These are phyloP conservation scores for Procapra przewalskii DNA, from an alignment of 2,113 vertebrate species.

Conservation along the genomic window DNA sequence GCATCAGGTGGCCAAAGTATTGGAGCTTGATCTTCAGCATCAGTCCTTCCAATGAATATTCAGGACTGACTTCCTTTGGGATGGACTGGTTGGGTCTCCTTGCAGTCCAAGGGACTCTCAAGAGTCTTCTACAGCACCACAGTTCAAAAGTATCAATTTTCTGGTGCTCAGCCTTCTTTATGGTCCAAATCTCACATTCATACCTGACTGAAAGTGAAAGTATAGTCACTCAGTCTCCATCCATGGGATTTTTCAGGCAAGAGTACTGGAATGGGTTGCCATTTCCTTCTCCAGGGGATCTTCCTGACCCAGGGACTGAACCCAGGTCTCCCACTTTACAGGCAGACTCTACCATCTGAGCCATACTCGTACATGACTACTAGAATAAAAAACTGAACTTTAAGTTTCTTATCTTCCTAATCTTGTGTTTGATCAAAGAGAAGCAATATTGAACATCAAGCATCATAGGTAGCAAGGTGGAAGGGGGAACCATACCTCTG, in stretches of 20 bases:
- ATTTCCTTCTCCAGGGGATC: not conserved
- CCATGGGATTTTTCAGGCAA: not conserved
- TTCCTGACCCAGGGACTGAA: not conserved
- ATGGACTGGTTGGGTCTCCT: not conserved
- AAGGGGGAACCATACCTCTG: not conserved
- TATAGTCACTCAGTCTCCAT: not conserved
- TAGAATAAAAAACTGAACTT: not conserved
- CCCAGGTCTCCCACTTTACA: not conserved
- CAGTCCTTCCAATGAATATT: not conserved
- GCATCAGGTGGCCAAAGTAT: not conserved
- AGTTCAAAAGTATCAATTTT: not conserved
- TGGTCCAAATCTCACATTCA: not conserved
- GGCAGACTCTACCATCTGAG: not conserved
- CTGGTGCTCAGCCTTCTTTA: not conserved
- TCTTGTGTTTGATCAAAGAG: not conserved
- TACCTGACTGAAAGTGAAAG: not conserved
- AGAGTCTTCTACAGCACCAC: not conserved
- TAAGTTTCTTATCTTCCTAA: not conserved
- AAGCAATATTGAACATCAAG: not conserved
- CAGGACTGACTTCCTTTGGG: not conserved
- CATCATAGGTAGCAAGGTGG: not conserved
- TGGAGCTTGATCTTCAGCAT: not conserved
- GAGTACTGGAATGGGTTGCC: not conserved
- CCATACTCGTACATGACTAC: not conserved
- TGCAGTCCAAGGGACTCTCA: not conserved